Evolutionary conservation across 2,888 invertebrate genomes (phyloP).

Genomic region (Adineta ricciae): DNA sequence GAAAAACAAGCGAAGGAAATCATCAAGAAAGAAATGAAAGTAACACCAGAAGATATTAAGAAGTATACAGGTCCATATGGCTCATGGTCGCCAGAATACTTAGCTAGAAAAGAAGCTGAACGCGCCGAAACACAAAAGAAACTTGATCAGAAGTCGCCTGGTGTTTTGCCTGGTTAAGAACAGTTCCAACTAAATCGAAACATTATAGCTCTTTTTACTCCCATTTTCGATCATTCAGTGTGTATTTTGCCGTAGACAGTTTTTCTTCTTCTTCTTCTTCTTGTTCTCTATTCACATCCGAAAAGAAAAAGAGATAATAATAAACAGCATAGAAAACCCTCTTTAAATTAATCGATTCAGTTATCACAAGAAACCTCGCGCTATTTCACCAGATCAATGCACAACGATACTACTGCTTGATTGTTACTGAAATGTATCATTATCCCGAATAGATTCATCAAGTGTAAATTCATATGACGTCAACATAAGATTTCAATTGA

Average conservation of each 20-base stretch:
- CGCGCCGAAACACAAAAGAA: neutral
- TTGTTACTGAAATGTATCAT: no score
- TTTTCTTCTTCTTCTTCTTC: neutral
- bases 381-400: no score
- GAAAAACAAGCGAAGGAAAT: neutral
- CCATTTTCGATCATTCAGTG: neutral
- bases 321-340: neutral
- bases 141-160: neutral
- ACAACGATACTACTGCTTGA: no score
- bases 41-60: neutral
- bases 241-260: neutral
- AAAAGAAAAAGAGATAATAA: neutral
- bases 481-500: neutral
- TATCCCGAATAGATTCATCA: no score
- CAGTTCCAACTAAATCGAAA: neutral
- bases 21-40: neutral
- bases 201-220: neutral
- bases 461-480: no score
- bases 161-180: neutral
- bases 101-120: neutral
- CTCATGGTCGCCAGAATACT: neutral
- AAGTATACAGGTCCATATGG: conserved; percentile 6
- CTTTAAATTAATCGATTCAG: neutral
- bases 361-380: no score
- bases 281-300: neutral